phyloP scores from a whole-genome alignment of 2,888 invertebrate species.

The Dryadula phaetusa region DNA sequence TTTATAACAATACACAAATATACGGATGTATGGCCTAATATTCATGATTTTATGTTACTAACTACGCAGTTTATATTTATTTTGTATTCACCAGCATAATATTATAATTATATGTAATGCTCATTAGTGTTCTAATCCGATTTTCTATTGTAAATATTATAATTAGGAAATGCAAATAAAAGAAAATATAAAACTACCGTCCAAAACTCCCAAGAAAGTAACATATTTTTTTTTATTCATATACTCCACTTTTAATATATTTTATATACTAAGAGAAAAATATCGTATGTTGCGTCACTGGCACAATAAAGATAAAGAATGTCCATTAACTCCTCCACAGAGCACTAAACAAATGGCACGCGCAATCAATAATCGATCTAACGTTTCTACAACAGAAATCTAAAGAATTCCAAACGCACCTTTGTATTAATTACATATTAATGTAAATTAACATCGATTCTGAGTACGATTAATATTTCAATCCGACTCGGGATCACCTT shows the following conservation, averaged over 20 bases:
- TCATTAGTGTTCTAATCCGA: too few relatives aligned
- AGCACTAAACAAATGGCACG: constrained; percentile 51
- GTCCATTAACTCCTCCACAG: constrained; percentile 56
- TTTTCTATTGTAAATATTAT: too few relatives aligned
- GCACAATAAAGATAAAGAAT: constrained; percentile 58
- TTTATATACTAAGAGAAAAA: constrained; percentile 13
- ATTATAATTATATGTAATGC: too few relatives aligned
- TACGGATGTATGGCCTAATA: too few relatives aligned
- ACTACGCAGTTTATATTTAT: too few relatives aligned
- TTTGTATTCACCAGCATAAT: too few relatives aligned
- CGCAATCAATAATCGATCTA: constrained; percentile 33
- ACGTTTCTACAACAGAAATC: constrained; percentile 26
- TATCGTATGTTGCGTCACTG: constrained; percentile 49
- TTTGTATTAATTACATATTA: constrained; percentile 66
- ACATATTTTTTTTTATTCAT: neutral
- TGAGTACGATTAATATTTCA: constrained; percentile 53
- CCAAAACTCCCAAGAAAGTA: neutral
- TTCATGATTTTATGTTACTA: too few relatives aligned
- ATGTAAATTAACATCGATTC: constrained; percentile 63
- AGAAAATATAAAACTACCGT: too few relatives aligned
- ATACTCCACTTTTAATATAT: neutral
- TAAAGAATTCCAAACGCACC: constrained; percentile 53
- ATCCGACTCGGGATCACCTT: constrained; percentile 55
- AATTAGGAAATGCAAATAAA: too few relatives aligned
- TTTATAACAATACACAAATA: too few relatives aligned